Conservation (phyloP, 2,888 invertebrate genomes). For the Sinodicranocentrus sp. region DNA sequence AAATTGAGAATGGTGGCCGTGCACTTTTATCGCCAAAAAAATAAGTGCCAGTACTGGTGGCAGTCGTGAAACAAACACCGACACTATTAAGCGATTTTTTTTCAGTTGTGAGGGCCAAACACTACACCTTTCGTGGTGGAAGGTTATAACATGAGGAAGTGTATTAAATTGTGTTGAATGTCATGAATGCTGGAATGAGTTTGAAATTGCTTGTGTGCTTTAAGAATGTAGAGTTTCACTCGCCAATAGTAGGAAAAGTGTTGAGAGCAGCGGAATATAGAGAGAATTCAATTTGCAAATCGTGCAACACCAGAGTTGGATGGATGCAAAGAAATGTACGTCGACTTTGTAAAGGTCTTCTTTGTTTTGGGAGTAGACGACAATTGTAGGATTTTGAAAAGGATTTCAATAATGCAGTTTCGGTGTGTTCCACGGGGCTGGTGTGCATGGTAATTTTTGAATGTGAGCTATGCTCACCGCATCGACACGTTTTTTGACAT, state of each 20-base stretch:
- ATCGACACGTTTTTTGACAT: not conserved
- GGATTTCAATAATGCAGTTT: too few species aligned
- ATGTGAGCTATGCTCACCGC: not conserved
- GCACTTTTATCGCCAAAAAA: slow-evolving; percentile 40
- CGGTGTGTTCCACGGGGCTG: too few species aligned
- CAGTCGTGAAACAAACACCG: slow-evolving; percentile 40
- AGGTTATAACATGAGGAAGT: slow-evolving; percentile 9
- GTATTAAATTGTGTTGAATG: not conserved
- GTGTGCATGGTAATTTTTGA: not conserved
- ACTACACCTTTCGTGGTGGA: slow-evolving; percentile 26
- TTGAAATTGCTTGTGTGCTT: not conserved
- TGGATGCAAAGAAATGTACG: too few species aligned
- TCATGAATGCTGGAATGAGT: not conserved
- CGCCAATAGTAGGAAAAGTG: too few species aligned
- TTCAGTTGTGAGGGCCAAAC: slow-evolving; percentile 33
- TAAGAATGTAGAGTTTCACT: too few species aligned
- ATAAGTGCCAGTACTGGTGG: slow-evolving; percentile 6
- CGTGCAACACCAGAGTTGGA: too few species aligned
- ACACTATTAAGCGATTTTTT: slow-evolving; percentile 44
- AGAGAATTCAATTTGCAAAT: too few species aligned
- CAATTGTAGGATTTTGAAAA: too few species aligned
- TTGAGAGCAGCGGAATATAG: too few species aligned
- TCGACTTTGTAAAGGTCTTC: too few species aligned
- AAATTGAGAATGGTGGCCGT: slow-evolving; percentile 19
- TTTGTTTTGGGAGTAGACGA: too few species aligned